phyloP scores from a whole-genome alignment of 2,113 vertebrate genomes.

The Connochaetes taurinus region DNA sequence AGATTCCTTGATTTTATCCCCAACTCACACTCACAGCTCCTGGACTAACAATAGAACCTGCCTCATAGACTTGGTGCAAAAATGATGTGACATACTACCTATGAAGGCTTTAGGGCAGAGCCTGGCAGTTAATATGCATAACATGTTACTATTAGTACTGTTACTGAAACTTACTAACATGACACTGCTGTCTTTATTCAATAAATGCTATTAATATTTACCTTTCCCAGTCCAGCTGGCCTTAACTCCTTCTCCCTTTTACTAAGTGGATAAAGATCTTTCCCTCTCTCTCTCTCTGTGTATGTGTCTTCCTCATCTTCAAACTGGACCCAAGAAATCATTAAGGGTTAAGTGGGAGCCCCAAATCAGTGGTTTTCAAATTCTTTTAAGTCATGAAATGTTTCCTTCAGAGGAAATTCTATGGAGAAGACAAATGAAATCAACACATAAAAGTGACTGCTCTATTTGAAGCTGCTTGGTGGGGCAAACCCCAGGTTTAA shows the following conservation, averaged over 20 bases:
- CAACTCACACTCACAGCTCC: not conserved
- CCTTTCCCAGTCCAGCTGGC: not conserved
- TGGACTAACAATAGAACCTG: too few species aligned
- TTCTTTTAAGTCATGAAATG: not conserved
- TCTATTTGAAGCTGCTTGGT: not conserved
- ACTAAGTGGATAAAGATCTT: not conserved
- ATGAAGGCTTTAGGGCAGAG: not conserved
- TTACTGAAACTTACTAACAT: not conserved
- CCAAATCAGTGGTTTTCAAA: not conserved
- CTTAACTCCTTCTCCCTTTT: not conserved
- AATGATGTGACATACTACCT: not conserved
- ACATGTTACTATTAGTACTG: not conserved
- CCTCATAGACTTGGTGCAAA: not conserved
- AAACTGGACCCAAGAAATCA: not conserved
- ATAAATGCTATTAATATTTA: not conserved
- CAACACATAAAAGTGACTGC: not conserved
- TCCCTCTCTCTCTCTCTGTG: not conserved
- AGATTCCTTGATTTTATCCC: not conserved
- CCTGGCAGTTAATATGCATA: not conserved
- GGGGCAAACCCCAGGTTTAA: not conserved
- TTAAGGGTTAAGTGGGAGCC: not conserved
- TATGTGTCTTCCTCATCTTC: not conserved
- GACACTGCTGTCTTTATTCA: not conserved
- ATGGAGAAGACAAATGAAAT: not conserved
- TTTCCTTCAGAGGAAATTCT: not conserved